Conservation (phyloP, 2,113 vertebrate genomes). For the Stictonetta naevosa region DNA sequence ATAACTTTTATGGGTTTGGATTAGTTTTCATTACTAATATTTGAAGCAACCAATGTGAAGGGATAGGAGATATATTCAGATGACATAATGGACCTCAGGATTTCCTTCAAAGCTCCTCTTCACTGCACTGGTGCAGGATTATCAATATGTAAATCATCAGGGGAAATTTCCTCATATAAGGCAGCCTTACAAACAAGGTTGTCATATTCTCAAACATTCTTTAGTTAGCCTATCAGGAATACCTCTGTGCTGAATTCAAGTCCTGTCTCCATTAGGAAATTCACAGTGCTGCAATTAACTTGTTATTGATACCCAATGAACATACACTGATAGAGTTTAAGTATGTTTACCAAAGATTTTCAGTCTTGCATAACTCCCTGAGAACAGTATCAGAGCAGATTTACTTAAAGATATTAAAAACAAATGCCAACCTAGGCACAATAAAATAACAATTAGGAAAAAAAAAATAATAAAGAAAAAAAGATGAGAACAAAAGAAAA, state of each 20-base stretch:
- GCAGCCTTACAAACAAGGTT: neutral
- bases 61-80: neutral
- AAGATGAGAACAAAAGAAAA: too few relatives aligned
- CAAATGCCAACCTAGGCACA: neutral
- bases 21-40: neutral
- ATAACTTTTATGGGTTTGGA: neutral
- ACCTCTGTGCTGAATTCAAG: neutral
- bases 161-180: neutral
- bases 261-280: neutral
- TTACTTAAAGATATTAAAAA: neutral
- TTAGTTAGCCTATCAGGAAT: neutral
- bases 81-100: neutral
- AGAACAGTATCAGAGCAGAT: neutral
- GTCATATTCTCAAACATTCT: neutral
- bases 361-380: neutral
- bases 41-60: neutral
- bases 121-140: neutral
- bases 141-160: neutral
- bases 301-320: neutral
- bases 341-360: neutral
- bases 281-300: neutral
- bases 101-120: neutral
- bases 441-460: neutral
- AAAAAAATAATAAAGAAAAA: too few relatives aligned
- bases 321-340: neutral